Percentiles rank a stretch among this genome's conserved stretches.
phyloP scores from a whole-genome alignment of 1,140 invertebrate genomes.

The Pygmarrhopalites habei region DNA sequence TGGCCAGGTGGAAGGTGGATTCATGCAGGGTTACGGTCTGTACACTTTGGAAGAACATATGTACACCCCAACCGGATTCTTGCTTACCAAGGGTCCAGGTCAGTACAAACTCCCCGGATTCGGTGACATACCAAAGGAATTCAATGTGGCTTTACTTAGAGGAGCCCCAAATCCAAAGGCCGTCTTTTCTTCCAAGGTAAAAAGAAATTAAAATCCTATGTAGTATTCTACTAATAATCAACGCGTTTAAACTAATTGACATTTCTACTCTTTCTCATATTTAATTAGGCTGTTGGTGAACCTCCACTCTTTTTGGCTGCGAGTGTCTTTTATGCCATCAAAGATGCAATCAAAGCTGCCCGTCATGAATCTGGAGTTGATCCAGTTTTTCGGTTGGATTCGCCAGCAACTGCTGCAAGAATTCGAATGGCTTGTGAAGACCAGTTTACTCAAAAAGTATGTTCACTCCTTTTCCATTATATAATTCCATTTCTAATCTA shows the following conservation, averaged over 20 bases:
- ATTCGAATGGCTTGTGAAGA: slow-evolving; percentile 87
- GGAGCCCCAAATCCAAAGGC: slow-evolving; percentile 78
- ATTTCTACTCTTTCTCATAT: too few species aligned
- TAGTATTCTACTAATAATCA: too few species aligned
- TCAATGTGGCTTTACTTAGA: slow-evolving; percentile 86
- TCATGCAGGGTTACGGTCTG: slow-evolving; percentile 85
- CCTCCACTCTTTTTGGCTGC: slow-evolving; percentile 84
- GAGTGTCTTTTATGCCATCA: slow-evolving; percentile 81
- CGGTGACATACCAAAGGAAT: slow-evolving; percentile 79
- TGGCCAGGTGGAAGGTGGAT: slow-evolving; percentile 81
- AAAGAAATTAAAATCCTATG: slow-evolving; percentile 5
- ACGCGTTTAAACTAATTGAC: too few species aligned
- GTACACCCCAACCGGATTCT: slow-evolving; percentile 70
- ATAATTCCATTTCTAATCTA: background rate
- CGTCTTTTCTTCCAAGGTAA: slow-evolving; percentile 89
- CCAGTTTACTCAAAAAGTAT: slow-evolving; percentile 68
- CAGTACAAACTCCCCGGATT: slow-evolving; percentile 77
- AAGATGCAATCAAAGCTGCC: slow-evolving; percentile 75
- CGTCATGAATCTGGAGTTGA: slow-evolving; percentile 58
- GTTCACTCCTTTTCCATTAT: background rate
- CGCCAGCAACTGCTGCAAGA: slow-evolving; percentile 78
- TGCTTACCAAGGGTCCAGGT: slow-evolving; percentile 80
- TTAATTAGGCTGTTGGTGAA: slow-evolving; percentile 82
- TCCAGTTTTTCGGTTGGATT: slow-evolving; percentile 63
- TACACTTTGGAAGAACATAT: slow-evolving; percentile 85